A percentile compares a stretch with the other conserved stretches of the same genome.
These are phyloP conservation scores for Phrynocephalus forsythii DNA, from an alignment of 2,797 vertebrate genomes.

Conservation along the genomic window DNA sequence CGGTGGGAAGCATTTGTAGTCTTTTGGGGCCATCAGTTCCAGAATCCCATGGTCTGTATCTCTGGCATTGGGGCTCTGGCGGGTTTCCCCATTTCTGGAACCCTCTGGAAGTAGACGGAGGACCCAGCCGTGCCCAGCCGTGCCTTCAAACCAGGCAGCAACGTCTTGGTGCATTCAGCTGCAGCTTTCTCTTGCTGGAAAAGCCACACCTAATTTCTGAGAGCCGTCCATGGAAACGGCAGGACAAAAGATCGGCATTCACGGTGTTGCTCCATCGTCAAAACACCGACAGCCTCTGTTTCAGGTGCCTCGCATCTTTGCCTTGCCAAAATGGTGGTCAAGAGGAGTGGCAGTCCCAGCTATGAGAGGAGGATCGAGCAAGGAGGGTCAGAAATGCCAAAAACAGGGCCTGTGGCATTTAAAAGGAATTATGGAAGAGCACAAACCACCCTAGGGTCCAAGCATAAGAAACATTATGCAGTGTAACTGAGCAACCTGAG, in stretches of 20 bases:
- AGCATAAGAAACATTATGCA: not conserved
- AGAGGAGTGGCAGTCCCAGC: not conserved
- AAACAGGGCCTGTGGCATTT: not conserved
- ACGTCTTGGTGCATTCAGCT: not conserved
- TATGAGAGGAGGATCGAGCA: too few species aligned
- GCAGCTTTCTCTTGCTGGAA: rapidly evolving
- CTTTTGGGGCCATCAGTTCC: too few species aligned
- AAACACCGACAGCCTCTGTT: not conserved
- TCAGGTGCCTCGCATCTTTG: not conserved
- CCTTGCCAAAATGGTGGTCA: not conserved
- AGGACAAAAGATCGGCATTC: not conserved
- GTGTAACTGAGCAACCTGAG: too few species aligned
- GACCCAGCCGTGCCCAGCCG: not conserved
- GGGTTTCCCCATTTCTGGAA: not conserved
- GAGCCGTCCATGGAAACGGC: constrained; percentile 3
- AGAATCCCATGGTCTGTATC: too few species aligned
- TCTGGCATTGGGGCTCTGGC: too few species aligned
- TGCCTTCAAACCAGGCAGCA: rapidly evolving
- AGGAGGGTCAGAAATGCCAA: not conserved
- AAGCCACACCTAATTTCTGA: not conserved
- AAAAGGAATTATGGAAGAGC: not conserved
- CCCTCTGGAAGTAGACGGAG: constrained; percentile 3
- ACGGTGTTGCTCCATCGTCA: too few species aligned
- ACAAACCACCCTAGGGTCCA: too few species aligned
- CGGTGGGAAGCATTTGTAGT: too few species aligned